Base-by-base conservation (phyloP, 1,140 invertebrate species). In the Leptopilina boulardi region DNA sequence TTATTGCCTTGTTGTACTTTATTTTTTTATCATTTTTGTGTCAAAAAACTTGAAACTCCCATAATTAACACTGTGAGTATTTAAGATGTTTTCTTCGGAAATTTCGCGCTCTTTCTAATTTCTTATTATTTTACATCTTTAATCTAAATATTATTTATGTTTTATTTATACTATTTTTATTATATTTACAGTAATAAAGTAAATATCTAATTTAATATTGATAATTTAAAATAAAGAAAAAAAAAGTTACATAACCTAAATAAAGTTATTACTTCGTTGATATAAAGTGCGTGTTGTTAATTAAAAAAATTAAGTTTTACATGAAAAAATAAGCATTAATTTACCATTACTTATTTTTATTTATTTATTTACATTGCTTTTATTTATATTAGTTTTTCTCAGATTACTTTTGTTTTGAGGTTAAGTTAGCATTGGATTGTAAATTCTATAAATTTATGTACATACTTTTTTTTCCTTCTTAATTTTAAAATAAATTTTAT, bases 51-150 rank as follows among this genome's bases (percentile, higher is more conserved):
- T 11, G 4, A 13, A 59, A 59, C 4, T 26, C 9, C 5, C 34
- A 9, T 38, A 9, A 38, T 38, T 9, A 38, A 38, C 5, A 38
- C 34, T 8, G 34, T 38, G 34, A 30, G 56, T 59, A 23, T n/a
- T 42, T 15, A n/a, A 18, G 59, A 54, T n/a, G 6, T n/a, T 15
- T 30, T 3, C 10, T 11, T n/a, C 9, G 13, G 59, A n/a, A 30
- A 66, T 66, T 66, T 66, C 59, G 26, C 59, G 23, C 23, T 66
- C 26, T 66, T 66, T 66, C 59, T 11, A 9, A 30, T n/a, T 66
- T 34, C 26, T n/a, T 26, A 6, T 30, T 66, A 18, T 18, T 51
- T 18, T 18, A 47, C 42, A n/a, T n/a, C 47, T 38, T 38, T 6
- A 8, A 18, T 51, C n/a, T n/a, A 8, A 51, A 5, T 51, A 38